These are phyloP conservation scores for Lottia gigantea DNA, from an alignment of 2,888 invertebrate species.

Conservation along the genomic window DNA sequence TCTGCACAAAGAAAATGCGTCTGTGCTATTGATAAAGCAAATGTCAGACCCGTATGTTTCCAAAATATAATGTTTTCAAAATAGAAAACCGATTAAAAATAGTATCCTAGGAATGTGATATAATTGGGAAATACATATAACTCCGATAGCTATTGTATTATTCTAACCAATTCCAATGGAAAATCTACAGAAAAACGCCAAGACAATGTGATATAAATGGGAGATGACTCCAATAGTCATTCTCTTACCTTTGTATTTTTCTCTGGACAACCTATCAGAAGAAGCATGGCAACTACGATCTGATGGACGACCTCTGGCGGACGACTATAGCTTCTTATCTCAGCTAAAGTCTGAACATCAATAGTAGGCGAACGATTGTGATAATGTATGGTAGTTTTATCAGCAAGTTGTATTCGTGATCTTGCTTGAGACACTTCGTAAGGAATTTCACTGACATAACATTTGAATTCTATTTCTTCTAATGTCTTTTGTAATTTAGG, in stretches of 20 bases:
- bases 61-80: too few species aligned
- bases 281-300: slow-evolving; percentile 18
- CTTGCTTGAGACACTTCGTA: not conserved
- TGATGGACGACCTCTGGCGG: slow-evolving; percentile 24
- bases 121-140: too few species aligned
- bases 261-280: slow-evolving; percentile 21
- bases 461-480: slow-evolving; percentile 5
- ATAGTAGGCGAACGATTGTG: not conserved
- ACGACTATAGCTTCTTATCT: slow-evolving; percentile 26
- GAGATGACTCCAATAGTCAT: too few species aligned
- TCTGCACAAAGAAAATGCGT: not conserved
- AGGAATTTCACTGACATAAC: not conserved
- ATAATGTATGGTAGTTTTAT: not conserved
- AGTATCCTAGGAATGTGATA: too few species aligned
- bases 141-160: too few species aligned
- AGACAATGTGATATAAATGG: too few species aligned
- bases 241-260: slow-evolving; percentile 20
- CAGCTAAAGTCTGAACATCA: slow-evolving; percentile 23
- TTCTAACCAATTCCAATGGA: too few species aligned
- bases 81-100: too few species aligned
- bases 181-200: too few species aligned
- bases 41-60: too few species aligned
- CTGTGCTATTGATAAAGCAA: too few species aligned
- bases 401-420: not conserved
- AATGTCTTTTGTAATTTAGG: not conserved